Evolutionary conservation across 1,140 invertebrate genomes (phyloP), one percentile per base, ranked within the genome.

Genomic region (Pachyrhynchus sulphureomaculatus): DNA sequence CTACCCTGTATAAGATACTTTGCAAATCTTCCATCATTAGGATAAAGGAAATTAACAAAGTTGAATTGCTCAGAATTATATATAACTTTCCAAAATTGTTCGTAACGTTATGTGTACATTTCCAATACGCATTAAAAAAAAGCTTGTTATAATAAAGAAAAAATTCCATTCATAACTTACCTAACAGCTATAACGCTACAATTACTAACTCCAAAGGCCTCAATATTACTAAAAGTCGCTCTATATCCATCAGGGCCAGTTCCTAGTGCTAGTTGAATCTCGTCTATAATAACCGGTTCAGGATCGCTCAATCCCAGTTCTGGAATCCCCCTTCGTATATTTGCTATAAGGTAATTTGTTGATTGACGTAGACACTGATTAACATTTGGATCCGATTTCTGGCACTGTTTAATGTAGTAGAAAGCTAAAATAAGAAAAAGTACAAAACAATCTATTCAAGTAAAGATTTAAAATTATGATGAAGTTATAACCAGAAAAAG

Each of bases 181-280:
- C 88, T 87, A 42, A 91, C 82, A 63, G 85, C 87, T 1, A 86
- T 89, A 51, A 92, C 82, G 44, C 86, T 86, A 64, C 91, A 79
- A 52, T 89, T 85, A 60, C 88, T 89, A 4, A 90, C 88, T n/a
- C 90, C 90, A 68, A 81, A 88, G 0, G 89, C 90, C 49, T 88
- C 83, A 37, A 92, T 87, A 68, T 91, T 84, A 55, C 83, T 84
- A 77, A 92, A 92, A 34, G 84, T 84, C 0, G 88, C 89, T 34
- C 86, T 81, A 76, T 92, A 92, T 0, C 88, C 88, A 72, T 91
- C 84, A 0, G 89, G 87, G 0, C 88, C 89, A 5, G 79, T 84
- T 37, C 89, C 89, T 37, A 92, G 73, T 0, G 88, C 80, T 39
- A 92, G 88, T 12, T 88, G 84, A 33, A 91, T 83, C 73, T 91